phyloP scores from a whole-genome alignment of 2,113 vertebrate genomes.

The Chrysemys picta region DNA sequence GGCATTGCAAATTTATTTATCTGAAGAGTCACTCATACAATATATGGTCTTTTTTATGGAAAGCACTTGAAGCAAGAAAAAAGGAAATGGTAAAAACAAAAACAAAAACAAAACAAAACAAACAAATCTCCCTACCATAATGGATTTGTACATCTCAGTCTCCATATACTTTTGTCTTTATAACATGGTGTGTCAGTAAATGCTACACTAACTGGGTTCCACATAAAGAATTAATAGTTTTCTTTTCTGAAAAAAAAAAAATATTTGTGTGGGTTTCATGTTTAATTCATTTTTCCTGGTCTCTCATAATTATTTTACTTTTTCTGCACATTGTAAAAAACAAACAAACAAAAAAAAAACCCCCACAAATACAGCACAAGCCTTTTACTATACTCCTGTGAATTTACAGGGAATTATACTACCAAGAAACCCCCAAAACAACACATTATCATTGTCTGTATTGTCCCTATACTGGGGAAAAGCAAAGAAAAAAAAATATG shows the following conservation, averaged over 20 bases:
- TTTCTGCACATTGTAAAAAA: neutral
- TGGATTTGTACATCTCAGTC: slow-evolving; percentile 1
- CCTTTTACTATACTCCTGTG: neutral
- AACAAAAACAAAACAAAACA: slow-evolving; percentile 9
- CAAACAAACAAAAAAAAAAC: neutral
- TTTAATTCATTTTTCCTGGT: neutral
- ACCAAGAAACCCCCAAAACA: neutral
- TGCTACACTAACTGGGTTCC: neutral
- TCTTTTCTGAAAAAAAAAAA: neutral
- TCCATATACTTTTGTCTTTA: slow-evolving; percentile 15
- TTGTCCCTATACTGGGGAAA: neutral
- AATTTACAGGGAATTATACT: neutral
- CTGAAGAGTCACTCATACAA: slow-evolving; percentile 6
- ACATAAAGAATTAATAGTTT: neutral
- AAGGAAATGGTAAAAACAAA: neutral
- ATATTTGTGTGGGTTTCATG: neutral
- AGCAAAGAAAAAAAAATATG: neutral
- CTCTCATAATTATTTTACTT: neutral
- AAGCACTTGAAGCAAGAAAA: slow-evolving; percentile 28
- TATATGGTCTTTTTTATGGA: slow-evolving; percentile 14
- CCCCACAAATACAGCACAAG: neutral
- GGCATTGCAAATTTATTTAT: slow-evolving; percentile 42
- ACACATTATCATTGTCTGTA: neutral
- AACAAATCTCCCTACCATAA: neutral
- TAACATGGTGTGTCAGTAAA: neutral